phyloP scores from a whole-genome alignment of 2,113 vertebrate species.

The Lycaon pictus region DNA sequence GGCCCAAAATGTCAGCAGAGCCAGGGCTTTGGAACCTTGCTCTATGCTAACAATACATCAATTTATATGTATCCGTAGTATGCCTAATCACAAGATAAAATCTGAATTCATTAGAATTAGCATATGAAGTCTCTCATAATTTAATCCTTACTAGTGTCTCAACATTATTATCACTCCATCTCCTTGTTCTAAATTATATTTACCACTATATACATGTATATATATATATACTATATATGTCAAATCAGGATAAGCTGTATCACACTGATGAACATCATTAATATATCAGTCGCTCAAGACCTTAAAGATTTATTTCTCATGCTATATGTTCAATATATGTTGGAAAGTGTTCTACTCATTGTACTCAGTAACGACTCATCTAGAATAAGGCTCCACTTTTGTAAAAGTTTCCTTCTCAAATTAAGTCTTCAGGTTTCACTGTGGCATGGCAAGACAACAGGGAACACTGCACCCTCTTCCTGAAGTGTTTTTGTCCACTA shows the following conservation, averaged over 20 bases:
- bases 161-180: not conserved
- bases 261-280: not conserved
- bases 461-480: rapidly evolving
- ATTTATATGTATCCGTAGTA: not conserved
- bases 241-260: not conserved
- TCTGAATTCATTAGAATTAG: not conserved
- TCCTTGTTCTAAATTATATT: not conserved
- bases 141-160: not conserved
- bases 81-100: not conserved
- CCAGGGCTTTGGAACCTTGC: not conserved
- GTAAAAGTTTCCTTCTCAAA: not conserved
- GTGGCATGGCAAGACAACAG: not conserved
- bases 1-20: not conserved
- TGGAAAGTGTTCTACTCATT: not conserved
- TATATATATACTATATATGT: not conserved
- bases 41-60: not conserved
- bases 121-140: not conserved
- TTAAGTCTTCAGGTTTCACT: not conserved
- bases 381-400: rapidly evolving
- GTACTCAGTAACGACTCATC: rapidly evolving
- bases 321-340: rapidly evolving
- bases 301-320: not conserved
- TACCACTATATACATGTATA: not conserved
- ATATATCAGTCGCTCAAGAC: not conserved
- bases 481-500: not conserved